Evolutionary conservation across 2,888 invertebrate genomes (phyloP), one percentile per base, ranked within the genome.

Genomic region (Adelphocoris suturalis): DNA sequence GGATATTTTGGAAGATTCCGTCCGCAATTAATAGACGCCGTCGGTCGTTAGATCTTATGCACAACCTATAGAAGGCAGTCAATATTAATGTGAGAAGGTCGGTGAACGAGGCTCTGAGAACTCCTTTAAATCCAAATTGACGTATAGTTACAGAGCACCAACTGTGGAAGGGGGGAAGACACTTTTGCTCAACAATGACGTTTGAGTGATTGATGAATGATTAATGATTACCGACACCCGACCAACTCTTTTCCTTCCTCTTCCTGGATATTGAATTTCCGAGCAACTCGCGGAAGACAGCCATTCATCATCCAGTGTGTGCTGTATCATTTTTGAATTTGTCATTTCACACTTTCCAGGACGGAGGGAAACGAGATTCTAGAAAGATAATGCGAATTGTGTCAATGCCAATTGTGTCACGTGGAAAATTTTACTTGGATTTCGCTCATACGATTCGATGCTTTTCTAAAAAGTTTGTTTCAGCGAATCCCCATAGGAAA

Each of bases 221-320:
- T 52, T 52, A 52, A 52, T 52, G 52, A 52, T 52, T 52, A 52
- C 52, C 52, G 52, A 52, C 52, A 52, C 52, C 52, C 52, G 13
- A 16, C 14, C 52, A 14, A 52, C 75, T 75, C 75, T 75, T 46
- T 28, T 16, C 46, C 37, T 80, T 80, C 80, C 80, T 37, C 80
- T 37, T 80, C 37, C 19, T 80, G 80, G 80, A 80, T 37, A 80
- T 80, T 80, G 16, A 80, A 80, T 80, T 80, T 80, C 27, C 80
- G 80, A 80, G 46, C 46, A 80, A 80, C 80, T 80, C 80, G 80
- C 80, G 46, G 80, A 80, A 80, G 80, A 37, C 80, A 80, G 80
- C 80, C 37, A 80, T 80, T 80, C 80, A 80, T 80, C 80, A 80
- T 46, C 37, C 80, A 46, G 37, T 37, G 37, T 23, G 27, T 80